A percentile compares a stretch with the other conserved stretches of the same genome.
phyloP scores from a whole-genome alignment of 1,140 invertebrate species.

The Frieseomelitta varia region DNA sequence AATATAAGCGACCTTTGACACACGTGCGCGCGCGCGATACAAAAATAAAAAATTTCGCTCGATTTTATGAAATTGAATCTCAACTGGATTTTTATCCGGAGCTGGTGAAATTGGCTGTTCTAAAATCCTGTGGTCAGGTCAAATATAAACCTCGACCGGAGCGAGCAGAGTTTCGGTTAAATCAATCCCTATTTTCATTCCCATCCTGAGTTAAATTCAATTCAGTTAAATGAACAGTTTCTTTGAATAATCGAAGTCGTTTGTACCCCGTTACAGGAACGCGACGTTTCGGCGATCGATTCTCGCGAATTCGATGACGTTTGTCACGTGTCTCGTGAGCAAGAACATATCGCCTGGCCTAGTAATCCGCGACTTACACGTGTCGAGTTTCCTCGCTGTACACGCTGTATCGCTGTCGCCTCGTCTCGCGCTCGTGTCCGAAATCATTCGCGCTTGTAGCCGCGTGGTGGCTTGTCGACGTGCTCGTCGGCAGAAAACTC shows the following conservation, averaged over 20 bases:
- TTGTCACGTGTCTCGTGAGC: background rate
- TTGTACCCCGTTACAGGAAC: background rate
- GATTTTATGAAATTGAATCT: no score
- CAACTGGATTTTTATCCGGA: no score
- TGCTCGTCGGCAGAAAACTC: no score
- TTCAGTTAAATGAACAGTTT: background rate
- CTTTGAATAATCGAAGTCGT: background rate
- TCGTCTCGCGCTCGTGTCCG: background rate
- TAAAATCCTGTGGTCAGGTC: no score
- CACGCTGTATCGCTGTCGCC: background rate
- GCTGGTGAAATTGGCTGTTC: no score
- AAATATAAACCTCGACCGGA: no score
- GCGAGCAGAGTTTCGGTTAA: no score
- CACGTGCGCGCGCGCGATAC: background rate
- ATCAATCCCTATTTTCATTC: no score
- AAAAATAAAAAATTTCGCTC: background rate
- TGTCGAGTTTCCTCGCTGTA: background rate
- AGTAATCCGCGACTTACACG: background rate
- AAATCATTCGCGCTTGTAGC: background rate
- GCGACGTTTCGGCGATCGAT: background rate
- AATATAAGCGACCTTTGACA: background rate
- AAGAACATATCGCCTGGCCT: background rate
- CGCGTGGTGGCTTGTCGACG: background rate
- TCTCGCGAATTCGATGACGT: background rate
- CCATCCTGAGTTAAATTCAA: background rate